phyloP scores from a whole-genome alignment of 2,888 invertebrate species.

The Trachelus iudaicus region DNA sequence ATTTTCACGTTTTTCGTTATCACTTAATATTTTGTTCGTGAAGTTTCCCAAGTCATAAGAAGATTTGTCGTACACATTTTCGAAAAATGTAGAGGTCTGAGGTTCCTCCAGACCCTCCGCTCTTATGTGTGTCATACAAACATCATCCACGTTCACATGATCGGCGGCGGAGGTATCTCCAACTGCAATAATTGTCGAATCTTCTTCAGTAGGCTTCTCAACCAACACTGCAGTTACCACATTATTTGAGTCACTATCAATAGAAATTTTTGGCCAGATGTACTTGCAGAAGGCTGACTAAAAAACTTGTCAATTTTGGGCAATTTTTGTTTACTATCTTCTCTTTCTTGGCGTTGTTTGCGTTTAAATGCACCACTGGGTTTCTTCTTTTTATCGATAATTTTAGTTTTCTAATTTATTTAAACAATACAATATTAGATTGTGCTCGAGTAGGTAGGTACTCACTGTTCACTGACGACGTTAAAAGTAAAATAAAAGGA shows the following conservation, averaged over 20 bases:
- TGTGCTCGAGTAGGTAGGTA: no score
- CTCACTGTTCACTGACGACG: no score
- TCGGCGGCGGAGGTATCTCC: conserved; percentile 19
- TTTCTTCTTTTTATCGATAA: conserved; percentile 13
- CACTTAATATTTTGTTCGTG: conserved; percentile 22
- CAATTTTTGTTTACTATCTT: conserved; percentile 10
- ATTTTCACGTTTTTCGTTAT: conserved; percentile 24
- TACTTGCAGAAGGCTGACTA: conserved; percentile 35
- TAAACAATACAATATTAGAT: neutral
- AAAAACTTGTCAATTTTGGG: conserved; percentile 23
- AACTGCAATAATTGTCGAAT: conserved; percentile 10
- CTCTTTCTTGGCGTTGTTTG: conserved; percentile 5
- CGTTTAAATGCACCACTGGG: conserved; percentile 7
- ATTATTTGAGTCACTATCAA: conserved; percentile 17
- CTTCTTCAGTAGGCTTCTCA: conserved; percentile 19
- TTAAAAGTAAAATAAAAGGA: no score
- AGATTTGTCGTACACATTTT: conserved; percentile 21
- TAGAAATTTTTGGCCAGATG: conserved; percentile 26
- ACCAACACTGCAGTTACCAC: conserved; percentile 17
- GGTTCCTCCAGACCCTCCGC: conserved; percentile 11
- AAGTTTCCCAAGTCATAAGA: conserved; percentile 28
- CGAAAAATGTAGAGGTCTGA: conserved; percentile 17
- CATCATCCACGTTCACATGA: conserved; percentile 3
- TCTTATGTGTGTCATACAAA: neutral
- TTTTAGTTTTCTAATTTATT: conserved; percentile 6